These are phyloP conservation scores for Clitarchus hookeri DNA, from an alignment of 2,888 invertebrate genomes.

Conservation along the genomic window DNA sequence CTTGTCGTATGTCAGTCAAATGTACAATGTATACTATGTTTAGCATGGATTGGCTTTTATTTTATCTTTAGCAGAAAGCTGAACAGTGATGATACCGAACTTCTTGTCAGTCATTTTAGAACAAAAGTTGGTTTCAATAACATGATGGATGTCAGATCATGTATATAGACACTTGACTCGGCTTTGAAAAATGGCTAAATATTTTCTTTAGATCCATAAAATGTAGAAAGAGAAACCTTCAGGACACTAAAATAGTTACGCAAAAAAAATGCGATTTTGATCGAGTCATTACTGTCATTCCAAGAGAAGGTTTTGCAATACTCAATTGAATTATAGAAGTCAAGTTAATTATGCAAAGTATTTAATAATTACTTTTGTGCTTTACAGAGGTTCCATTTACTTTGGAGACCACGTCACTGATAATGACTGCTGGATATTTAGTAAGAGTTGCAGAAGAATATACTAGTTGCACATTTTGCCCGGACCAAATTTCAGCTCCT, in stretches of 20 bases:
- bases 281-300: background rate
- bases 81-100: background rate
- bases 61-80: background rate
- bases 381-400: too few species aligned
- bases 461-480: too few species aligned
- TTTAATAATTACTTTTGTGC: too few species aligned
- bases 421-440: too few species aligned
- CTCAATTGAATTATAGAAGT: background rate
- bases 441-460: too few species aligned
- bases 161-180: background rate
- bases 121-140: background rate
- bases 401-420: too few species aligned
- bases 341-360: too few species aligned
- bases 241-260: background rate
- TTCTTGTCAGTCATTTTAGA: background rate
- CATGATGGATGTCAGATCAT: background rate
- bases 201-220: background rate
- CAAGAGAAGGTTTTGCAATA: background rate
- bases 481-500: too few species aligned
- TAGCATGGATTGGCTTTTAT: background rate
- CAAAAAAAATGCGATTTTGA: background rate
- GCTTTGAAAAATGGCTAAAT: background rate
- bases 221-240: background rate
- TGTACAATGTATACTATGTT: background rate
- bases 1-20: background rate